These are phyloP conservation scores for Marasmarcha lunaedactyla DNA, from an alignment of 2,888 invertebrate species.

Conservation along the genomic window DNA sequence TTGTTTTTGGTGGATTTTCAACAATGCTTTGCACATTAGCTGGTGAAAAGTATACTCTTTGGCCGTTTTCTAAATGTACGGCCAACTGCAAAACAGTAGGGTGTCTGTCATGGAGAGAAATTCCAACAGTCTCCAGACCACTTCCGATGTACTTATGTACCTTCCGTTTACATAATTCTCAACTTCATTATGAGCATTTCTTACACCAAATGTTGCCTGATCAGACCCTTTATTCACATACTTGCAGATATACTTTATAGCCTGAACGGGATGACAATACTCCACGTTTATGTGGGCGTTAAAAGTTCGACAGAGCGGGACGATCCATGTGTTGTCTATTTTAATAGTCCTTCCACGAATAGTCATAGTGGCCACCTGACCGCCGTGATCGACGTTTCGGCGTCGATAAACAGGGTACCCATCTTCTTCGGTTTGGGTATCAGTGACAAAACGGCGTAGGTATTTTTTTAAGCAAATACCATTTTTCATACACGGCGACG, in stretches of 20 bases:
- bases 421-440: conserved; percentile 6
- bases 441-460: conserved; percentile 13
- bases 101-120: not conserved
- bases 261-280: too few species aligned
- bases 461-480: conserved; percentile 5
- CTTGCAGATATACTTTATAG: conserved; percentile 25
- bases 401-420: conserved; percentile 5
- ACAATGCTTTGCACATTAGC: not conserved
- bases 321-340: not conserved
- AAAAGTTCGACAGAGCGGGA: not conserved
- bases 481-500: not conserved
- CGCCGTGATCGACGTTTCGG: conserved; percentile 2
- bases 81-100: conserved; percentile 1
- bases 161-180: conserved; percentile 8
- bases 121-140: not conserved
- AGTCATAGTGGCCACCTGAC: conserved; percentile 2
- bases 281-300: too few species aligned
- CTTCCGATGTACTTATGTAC: conserved; percentile 9
- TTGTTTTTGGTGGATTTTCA: conserved; percentile 2
- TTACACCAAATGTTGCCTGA: conserved; percentile 16
- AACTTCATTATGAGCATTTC: conserved; percentile 16
- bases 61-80: not conserved
- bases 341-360: not conserved
- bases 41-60: conserved; percentile 1
- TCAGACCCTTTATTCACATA: conserved; percentile 20